These are phyloP conservation scores for Daboia siamensis DNA, from an alignment of 2,113 vertebrate species.

Conservation along the genomic window DNA sequence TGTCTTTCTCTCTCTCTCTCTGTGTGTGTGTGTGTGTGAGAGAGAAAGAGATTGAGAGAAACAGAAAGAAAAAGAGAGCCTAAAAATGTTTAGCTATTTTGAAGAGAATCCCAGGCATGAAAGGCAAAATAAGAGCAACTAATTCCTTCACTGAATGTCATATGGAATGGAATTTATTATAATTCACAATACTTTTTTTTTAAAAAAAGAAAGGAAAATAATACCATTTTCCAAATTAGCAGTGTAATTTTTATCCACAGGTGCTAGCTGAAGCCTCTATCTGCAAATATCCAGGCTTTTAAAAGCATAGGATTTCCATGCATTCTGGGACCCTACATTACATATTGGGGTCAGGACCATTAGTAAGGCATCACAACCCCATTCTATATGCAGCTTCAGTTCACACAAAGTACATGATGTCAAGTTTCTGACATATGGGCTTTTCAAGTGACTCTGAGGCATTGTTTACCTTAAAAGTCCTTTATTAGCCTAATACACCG, in stretches of 20 bases:
- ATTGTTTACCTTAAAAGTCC: too few species aligned
- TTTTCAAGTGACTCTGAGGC: too few species aligned
- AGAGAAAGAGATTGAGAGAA: too few species aligned
- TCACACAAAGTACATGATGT: background rate
- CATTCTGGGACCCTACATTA: background rate
- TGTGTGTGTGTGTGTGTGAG: background rate
- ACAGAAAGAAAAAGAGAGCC: background rate
- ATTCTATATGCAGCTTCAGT: background rate
- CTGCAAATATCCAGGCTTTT: background rate
- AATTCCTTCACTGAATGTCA: background rate
- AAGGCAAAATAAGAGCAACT: background rate
- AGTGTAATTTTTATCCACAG: background rate
- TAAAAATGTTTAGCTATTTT: background rate
- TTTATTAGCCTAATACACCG: too few species aligned
- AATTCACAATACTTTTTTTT: background rate
- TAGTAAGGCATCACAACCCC: background rate
- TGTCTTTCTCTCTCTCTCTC: background rate
- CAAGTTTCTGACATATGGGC: too few species aligned
- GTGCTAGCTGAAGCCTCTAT: background rate
- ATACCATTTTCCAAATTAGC: background rate
- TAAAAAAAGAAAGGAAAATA: background rate
- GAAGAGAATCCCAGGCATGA: background rate
- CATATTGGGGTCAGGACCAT: background rate
- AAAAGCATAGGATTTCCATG: background rate
- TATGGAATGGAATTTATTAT: background rate